A percentile compares a stretch with the other conserved stretches of the same genome.
These are phyloP conservation scores for Protophormia terraenovae DNA, from an alignment of 2,888 invertebrate species.

Conservation along the genomic window DNA sequence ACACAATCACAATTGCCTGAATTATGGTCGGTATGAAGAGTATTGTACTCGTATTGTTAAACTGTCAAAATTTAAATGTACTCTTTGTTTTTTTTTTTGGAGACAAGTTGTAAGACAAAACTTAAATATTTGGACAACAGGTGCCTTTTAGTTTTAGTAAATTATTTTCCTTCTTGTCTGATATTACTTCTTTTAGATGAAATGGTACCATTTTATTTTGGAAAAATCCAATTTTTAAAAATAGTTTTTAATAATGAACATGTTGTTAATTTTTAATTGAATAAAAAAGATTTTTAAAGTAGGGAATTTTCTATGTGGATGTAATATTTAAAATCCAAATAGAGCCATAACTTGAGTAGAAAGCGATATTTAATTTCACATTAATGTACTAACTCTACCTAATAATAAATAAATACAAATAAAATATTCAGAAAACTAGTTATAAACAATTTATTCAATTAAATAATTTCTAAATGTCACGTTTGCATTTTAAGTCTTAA, in stretches of 20 bases:
- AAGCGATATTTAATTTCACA: no score
- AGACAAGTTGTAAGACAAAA: constrained; percentile 53
- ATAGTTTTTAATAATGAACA: neutral
- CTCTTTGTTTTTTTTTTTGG: neutral
- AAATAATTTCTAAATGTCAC: neutral
- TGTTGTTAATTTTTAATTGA: neutral
- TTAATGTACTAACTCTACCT: no score
- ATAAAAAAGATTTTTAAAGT: neutral
- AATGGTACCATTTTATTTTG: neutral
- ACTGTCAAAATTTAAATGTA: constrained; percentile 47
- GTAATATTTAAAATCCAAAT: no score
- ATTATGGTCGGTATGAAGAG: neutral
- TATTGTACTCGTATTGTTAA: constrained; percentile 46
- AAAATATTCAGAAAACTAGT: neutral
- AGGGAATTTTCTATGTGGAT: no score
- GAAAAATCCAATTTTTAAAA: neutral
- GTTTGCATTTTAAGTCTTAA: constrained; percentile 5
- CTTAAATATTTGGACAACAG: constrained; percentile 47
- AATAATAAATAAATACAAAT: no score
- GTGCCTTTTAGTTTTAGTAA: constrained; percentile 35
- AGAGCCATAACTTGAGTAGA: no score
- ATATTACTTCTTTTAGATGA: neutral
- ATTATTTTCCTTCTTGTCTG: neutral
- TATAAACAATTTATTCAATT: neutral
- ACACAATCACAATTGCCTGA: constrained; percentile 20